Evolutionary conservation across 2,113 vertebrate species (phyloP).

Genomic region (Indicator indicator): DNA sequence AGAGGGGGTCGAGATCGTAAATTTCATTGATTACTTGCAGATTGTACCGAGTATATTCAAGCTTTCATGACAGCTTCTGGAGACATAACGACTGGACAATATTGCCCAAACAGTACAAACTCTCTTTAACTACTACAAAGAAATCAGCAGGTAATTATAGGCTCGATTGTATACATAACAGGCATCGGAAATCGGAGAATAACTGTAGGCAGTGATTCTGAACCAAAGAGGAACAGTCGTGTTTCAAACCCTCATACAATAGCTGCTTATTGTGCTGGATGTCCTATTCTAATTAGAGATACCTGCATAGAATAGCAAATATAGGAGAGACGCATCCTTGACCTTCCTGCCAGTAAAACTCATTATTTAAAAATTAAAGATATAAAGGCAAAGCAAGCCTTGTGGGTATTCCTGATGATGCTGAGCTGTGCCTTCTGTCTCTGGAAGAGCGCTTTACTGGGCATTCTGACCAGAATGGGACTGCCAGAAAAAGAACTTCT

Average conservation of each 20-base stretch:
- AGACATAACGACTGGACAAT: constrained; percentile 48
- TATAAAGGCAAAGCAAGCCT: background rate
- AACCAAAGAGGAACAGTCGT: constrained; percentile 33
- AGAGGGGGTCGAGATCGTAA: constrained; percentile 8
- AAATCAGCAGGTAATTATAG: constrained; percentile 70
- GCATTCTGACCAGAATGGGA: background rate
- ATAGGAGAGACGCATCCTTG: background rate
- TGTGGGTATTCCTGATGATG: background rate
- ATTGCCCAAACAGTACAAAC: constrained; percentile 35
- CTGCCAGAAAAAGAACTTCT: background rate
- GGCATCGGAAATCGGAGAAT: constrained; percentile 34
- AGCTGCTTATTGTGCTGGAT: constrained; percentile 25
- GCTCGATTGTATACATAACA: constrained; percentile 31
- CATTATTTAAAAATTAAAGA: background rate
- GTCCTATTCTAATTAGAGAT: constrained; percentile 55
- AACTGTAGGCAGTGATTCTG: constrained; percentile 51
- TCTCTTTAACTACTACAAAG: constrained; percentile 62
- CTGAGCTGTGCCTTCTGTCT: background rate
- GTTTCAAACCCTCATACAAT: constrained; percentile 38
- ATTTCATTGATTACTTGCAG: constrained; percentile 70
- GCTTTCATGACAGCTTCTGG: constrained; percentile 45
- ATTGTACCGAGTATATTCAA: constrained; percentile 20
- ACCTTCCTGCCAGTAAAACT: constrained; percentile 19
- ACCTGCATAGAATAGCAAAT: constrained; percentile 48
- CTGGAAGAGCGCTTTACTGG: background rate